Conservation (phyloP, 2,888 invertebrate genomes). For the Pheosia gnoma region DNA sequence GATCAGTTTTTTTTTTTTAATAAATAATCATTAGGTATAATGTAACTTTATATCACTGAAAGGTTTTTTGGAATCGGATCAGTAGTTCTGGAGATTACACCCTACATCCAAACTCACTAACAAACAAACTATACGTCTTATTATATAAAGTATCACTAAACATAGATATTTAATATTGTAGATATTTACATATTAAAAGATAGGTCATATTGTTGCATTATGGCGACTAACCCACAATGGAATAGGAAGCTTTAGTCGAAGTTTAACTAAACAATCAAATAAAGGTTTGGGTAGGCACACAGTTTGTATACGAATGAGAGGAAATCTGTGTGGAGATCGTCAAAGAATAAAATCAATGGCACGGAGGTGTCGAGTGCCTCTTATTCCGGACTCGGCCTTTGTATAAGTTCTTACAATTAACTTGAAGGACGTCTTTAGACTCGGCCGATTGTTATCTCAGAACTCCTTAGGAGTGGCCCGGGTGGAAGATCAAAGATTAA, state of each 20-base stretch:
- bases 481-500: constrained; percentile 50
- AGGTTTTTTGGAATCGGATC: too few species aligned
- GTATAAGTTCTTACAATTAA: constrained; percentile 58
- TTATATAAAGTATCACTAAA: too few species aligned
- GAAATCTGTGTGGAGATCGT: constrained; percentile 43
- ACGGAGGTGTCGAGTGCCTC: constrained; percentile 49
- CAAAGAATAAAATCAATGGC: constrained; percentile 45
- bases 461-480: constrained; percentile 47
- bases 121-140: too few species aligned
- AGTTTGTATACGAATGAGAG: constrained; percentile 38
- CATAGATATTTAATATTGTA: too few species aligned
- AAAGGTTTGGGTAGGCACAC: constrained; percentile 28
- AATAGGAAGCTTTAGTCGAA: constrained; percentile 6
- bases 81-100: too few species aligned
- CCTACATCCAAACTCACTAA: too few species aligned
- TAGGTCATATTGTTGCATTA: constrained; percentile 13
- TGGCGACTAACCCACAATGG: too few species aligned
- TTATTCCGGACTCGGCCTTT: constrained; percentile 47
- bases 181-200: too few species aligned
- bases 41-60: too few species aligned
- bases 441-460: constrained; percentile 53
- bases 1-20: too few species aligned
- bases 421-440: constrained; percentile 52
- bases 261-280: constrained; percentile 44
- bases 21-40: too few species aligned